Evolutionary conservation across 2,113 vertebrate species (phyloP).

Genomic region (Haplotaxodon microlepis): DNA sequence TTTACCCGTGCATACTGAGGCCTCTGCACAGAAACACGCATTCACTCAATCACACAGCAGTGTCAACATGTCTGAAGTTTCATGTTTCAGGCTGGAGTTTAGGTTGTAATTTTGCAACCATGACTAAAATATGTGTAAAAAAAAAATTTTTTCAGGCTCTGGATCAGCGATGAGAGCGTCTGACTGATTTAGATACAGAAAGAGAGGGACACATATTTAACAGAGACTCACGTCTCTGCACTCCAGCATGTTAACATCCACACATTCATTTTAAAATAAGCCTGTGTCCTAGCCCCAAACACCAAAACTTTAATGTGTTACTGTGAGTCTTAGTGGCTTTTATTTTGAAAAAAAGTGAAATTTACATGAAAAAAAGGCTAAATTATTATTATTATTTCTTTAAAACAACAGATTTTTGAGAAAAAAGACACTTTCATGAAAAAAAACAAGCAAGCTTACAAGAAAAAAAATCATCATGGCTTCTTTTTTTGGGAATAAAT

Average conservation of each 20-base stretch:
- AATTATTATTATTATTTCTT: not conserved
- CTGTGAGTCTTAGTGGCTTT: not conserved
- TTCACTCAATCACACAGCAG: not conserved
- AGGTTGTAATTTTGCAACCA: not conserved
- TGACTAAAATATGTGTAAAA: not conserved
- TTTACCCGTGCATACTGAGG: not conserved
- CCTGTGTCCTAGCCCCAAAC: not conserved
- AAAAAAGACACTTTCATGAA: not conserved
- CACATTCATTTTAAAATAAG: not conserved
- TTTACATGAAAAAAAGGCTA: not conserved
- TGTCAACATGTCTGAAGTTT: not conserved
- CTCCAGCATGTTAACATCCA: not conserved
- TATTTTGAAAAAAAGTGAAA: not conserved
- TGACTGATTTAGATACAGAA: not conserved
- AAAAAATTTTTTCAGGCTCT: accelerated
- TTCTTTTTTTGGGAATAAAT: not conserved
- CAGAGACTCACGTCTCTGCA: not conserved
- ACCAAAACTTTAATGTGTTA: not conserved
- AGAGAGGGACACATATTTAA: not conserved
- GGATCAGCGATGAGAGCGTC: not conserved
- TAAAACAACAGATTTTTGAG: not conserved
- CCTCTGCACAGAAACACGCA: not conserved
- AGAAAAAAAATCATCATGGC: not conserved
- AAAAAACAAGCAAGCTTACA: not conserved
- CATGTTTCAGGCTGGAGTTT: not conserved